Evolutionary conservation across 2,888 invertebrate species (phyloP).

Genomic region (Deroplatys truncata): DNA sequence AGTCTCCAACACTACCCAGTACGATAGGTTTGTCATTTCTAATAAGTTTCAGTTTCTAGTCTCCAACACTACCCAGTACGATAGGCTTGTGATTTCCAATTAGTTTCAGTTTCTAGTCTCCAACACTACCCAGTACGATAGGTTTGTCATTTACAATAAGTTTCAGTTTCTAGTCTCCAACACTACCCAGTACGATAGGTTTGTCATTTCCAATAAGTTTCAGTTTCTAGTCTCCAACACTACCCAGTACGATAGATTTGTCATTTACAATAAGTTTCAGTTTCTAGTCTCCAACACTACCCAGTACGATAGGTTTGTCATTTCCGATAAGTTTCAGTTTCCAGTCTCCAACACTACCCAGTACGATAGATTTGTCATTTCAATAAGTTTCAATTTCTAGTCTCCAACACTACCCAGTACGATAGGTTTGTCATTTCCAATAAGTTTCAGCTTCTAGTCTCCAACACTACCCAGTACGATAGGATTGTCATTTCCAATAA

Average conservation of each 20-base stretch:
- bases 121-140: not conserved
- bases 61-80: not conserved
- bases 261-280: not conserved
- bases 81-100: not conserved
- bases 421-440: not conserved
- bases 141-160: not conserved
- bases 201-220: not conserved
- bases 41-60: too few species aligned
- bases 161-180: not conserved
- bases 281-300: not conserved
- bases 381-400: too few species aligned
- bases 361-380: not conserved
- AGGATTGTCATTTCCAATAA: not conserved
- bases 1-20: not conserved
- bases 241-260: not conserved
- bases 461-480: not conserved
- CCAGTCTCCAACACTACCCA: not conserved
- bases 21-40: not conserved
- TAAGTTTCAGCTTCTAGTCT: too few species aligned
- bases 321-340: not conserved
- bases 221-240: not conserved
- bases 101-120: too few species aligned
- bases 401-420: not conserved
- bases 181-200: not conserved
- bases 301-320: not conserved